Base-by-base conservation (phyloP, 2,113 vertebrate species). In the Prionailurus viverrinus region DNA sequence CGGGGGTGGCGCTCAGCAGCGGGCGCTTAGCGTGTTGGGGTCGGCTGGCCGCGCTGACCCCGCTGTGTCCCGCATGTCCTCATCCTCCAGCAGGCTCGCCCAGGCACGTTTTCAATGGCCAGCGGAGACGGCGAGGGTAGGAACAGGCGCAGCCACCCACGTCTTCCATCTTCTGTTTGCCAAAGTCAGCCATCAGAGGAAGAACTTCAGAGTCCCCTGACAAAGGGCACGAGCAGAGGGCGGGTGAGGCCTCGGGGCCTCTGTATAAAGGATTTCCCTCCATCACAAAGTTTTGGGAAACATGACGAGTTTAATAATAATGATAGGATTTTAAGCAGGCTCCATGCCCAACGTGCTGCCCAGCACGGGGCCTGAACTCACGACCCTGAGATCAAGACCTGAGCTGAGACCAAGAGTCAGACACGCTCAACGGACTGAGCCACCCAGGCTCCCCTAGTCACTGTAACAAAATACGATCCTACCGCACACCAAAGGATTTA, bases 241-340 rank as follows among this genome's bases (percentile, higher is more conserved):
- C 39, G 25, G n/a, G 68, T 14, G 36, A 51, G 39, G 86, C 36
- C 58, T 36, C 5, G n/a, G 15, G n/a, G 51, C 36, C 4, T 58
- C 18, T 41, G 36, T 55, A 51, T 11, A 2, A 36, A 6, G 18
- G 4, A 5, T 23, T n/a, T 68, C n/a, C n/a, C 1, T 13, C 0
- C 1, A 45, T 36, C 76, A 31, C 65, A 53, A 13, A 55, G 76
- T 36, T 91, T 68, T 55, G 63, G 13, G 31, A 66, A 68, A 66
- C 36, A 31, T 53, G 71, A 51, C 61, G 31, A 51, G 2, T 79
- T 36, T 66, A 39, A 23, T 9, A 61, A 61, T 61, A 61, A 61
- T 61, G 45, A 9, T 9, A 45, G 45, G 45, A 9, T 61, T 23
- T 61, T 23, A 23, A 61, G 58, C 23, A 25, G 58, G 58, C 53